These are phyloP conservation scores for Malurus leucopterus DNA, from an alignment of 2,797 vertebrate species.

Conservation along the genomic window DNA sequence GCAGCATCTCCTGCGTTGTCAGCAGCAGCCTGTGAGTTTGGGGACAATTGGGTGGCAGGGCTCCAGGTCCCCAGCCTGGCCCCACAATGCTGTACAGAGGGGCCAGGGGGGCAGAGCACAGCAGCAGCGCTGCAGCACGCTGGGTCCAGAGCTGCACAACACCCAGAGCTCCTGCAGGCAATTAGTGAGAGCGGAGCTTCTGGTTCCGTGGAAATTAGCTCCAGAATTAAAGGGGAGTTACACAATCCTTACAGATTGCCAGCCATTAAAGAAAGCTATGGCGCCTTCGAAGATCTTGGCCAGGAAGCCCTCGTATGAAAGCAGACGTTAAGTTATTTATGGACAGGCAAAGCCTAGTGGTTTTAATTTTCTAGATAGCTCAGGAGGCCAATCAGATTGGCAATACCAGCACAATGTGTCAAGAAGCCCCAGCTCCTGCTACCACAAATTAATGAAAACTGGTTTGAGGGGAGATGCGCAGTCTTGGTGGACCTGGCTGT, in stretches of 20 bases:
- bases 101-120: background rate
- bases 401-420: background rate
- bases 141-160: background rate
- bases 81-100: background rate
- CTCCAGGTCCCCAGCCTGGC: background rate
- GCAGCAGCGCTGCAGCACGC: background rate
- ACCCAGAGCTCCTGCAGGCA: background rate
- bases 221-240: background rate
- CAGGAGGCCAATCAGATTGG: background rate
- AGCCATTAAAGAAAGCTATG: background rate
- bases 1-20: background rate
- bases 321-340: conserved; percentile 22
- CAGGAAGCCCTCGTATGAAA: background rate
- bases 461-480: accelerated
- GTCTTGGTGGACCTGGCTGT: background rate
- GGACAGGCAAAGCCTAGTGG: background rate
- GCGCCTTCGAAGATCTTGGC: background rate
- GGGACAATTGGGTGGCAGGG: background rate
- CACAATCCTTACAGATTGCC: background rate
- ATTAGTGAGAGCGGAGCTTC: background rate
- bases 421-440: background rate
- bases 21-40: background rate
- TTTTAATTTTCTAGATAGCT: conserved; percentile 35
- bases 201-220: background rate
- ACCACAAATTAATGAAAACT: background rate